phyloP scores from a whole-genome alignment of 1,140 invertebrate genomes.

The Diabrotica undecimpunctata region DNA sequence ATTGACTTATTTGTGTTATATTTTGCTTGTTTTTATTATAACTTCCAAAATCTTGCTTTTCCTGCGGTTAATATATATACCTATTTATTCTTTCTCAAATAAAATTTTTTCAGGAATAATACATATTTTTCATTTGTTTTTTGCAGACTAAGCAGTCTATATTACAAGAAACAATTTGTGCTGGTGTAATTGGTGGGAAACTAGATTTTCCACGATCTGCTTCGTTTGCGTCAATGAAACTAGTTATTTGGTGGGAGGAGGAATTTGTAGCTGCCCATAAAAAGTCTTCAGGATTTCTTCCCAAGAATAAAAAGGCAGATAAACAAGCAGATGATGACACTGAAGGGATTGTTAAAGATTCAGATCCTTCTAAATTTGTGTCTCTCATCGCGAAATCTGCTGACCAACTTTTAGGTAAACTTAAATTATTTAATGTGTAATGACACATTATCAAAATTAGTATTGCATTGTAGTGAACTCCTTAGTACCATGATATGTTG shows the following conservation, averaged over 20 bases:
- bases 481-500: too few species aligned
- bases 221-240: slow-evolving; percentile 75
- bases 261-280: slow-evolving; percentile 59
- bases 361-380: slow-evolving; percentile 68
- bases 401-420: slow-evolving; percentile 58
- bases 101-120: too few species aligned
- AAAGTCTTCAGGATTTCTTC: slow-evolving; percentile 49
- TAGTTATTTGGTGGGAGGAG: slow-evolving; percentile 73
- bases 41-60: too few species aligned
- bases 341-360: slow-evolving; percentile 62
- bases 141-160: slow-evolving; percentile 68
- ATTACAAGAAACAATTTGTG: slow-evolving; percentile 68
- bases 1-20: too few species aligned
- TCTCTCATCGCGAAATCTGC: slow-evolving; percentile 64
- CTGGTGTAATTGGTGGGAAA: slow-evolving; percentile 67
- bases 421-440: neutral
- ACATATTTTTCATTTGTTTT: neutral
- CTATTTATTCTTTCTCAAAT: too few species aligned
- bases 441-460: too few species aligned
- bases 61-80: too few species aligned
- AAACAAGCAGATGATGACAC: slow-evolving; percentile 40
- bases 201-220: slow-evolving; percentile 75
- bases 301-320: slow-evolving; percentile 39
- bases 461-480: too few species aligned
- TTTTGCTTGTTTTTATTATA: too few species aligned